Evolutionary conservation across 2,797 vertebrate genomes (phyloP), one percentile per base, ranked within the genome.

Genomic region (Hyperoplus lanceolatus): DNA sequence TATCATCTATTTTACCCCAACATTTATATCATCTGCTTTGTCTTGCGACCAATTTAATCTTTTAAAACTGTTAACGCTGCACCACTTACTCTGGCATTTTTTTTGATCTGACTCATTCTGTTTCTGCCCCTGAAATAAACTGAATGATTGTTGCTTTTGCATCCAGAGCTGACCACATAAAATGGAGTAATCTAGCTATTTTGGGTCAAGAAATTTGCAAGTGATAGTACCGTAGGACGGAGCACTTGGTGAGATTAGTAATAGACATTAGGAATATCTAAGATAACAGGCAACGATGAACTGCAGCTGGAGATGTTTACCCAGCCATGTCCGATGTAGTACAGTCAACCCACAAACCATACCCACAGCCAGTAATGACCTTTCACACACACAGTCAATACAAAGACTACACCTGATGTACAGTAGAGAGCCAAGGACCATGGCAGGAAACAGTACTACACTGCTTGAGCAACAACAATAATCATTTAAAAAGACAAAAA

Each of bases 401-500:
- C 79, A 85, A 85, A 92, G 86, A 93, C 91, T 70, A 90, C 89
- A 92, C 82, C 86, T 80, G 82, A 87, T 87, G 90, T 91, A 91
- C 86, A 90, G 90, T 88, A 90, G 90, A 94, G 91, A 94, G 91
- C 89, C 89, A 86, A 92, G 94, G 94, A 94, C 92, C 88, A 93
- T 93, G 93, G 92, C 93, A 93, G 93, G 94, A 95, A 94, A 94
- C 94, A 92, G 91, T 94, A 95, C 93, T 92, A 93, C 94, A 96
- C 94, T 92, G 95, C 95, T 95, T 94, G 92, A 95, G 93, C 95
- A 95, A 94, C 93, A 94, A 93, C 91, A 95, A 95, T 93, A 95
- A 95, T 95, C 94, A 91, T 95, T 93, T 82, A 92, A 96, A 95
- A 95, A 95, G 85, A 94, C 90, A 95, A 95, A 94, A 95, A 96